Conservation (phyloP, 2,888 invertebrate species). For the Odontothrips loti region DNA sequence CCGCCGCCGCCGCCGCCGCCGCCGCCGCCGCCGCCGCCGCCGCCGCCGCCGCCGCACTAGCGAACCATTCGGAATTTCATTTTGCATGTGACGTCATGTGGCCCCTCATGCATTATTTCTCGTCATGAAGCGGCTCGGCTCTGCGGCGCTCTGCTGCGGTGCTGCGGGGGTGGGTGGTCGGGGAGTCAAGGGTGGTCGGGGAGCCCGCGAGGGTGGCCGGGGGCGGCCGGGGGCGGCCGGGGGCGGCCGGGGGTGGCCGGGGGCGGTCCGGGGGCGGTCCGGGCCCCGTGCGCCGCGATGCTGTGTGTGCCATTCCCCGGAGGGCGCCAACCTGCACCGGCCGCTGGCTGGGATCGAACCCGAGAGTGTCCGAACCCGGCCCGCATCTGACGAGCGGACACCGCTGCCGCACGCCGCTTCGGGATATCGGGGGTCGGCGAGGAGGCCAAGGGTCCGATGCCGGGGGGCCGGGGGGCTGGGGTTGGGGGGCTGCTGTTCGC, state of each 20-base stretch:
- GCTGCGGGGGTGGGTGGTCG: too few species aligned
- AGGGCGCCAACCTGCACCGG: too few species aligned
- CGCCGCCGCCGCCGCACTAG: constrained; percentile 6
- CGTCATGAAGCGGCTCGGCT: not conserved
- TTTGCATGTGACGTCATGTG: constrained; percentile 18
- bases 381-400: not conserved
- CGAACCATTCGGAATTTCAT: constrained; percentile 13
- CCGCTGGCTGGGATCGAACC: too few species aligned
- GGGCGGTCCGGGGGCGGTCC: not conserved
- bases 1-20: not conserved
- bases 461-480: not conserved
- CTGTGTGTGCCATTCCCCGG: too few species aligned
- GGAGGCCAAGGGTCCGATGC: not conserved
- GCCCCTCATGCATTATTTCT: constrained; percentile 19
- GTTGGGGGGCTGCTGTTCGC: too few species aligned
- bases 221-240: not conserved
- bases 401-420: too few species aligned
- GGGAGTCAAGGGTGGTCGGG: too few species aligned
- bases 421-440: too few species aligned
- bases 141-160: not conserved
- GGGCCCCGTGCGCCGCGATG: too few species aligned
- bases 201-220: not conserved
- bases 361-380: too few species aligned
- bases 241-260: too few species aligned
- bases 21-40: not conserved